These are phyloP conservation scores for Atlantisia rogersi DNA, from an alignment of 2,113 vertebrate species.

Conservation along the genomic window DNA sequence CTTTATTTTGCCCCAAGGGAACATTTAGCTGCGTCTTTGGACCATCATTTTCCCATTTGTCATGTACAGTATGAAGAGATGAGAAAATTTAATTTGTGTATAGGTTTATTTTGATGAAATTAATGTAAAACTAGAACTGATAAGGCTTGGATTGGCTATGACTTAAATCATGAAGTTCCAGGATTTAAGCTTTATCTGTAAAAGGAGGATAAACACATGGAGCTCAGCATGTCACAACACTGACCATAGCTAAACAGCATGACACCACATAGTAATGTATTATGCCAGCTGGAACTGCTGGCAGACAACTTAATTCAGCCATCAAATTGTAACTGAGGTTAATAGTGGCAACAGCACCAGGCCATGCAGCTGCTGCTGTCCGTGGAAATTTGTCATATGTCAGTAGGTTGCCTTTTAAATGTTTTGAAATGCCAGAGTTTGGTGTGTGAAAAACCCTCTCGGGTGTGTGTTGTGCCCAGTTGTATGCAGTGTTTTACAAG, in stretches of 20 bases:
- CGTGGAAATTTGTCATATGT: conserved; percentile 31
- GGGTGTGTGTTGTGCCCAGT: neutral
- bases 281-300: conserved; percentile 66
- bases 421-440: neutral
- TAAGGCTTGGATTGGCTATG: neutral
- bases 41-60: neutral
- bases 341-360: conserved; percentile 47
- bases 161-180: neutral
- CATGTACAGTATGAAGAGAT: neutral
- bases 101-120: neutral
- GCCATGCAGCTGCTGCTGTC: conserved; percentile 55
- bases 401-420: conserved; percentile 26
- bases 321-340: conserved; percentile 47
- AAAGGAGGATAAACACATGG: conserved; percentile 14
- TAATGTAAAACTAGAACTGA: neutral
- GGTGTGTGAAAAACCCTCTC: neutral
- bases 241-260: conserved; percentile 49
- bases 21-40: neutral
- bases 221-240: conserved; percentile 34
- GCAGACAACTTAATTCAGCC: conserved; percentile 67
- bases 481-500: neutral
- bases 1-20: neutral
- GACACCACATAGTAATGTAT: conserved; percentile 35
- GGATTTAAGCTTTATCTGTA: conserved; percentile 17
- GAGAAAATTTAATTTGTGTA: neutral